A percentile compares a stretch with the other conserved stretches of the same genome.
Conservation (phyloP, 2,113 vertebrate genomes). For the Ceuthmochares aereus region DNA sequence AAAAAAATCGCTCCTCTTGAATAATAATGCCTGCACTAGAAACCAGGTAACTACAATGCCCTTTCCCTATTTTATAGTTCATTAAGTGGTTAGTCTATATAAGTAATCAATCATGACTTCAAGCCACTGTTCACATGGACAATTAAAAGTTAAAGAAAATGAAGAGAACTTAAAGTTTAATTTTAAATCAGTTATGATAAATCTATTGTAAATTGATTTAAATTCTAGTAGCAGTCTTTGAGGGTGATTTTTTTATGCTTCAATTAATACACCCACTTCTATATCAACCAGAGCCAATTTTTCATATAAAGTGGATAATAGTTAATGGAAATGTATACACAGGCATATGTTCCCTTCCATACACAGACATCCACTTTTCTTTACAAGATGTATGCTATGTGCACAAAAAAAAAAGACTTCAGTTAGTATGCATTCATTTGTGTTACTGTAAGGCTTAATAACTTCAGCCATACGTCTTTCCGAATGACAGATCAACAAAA, state of each 20-base stretch:
- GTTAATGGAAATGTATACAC: neutral
- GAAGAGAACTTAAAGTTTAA: neutral
- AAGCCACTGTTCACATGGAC: neutral
- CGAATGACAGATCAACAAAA: neutral
- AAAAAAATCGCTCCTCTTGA: conserved; percentile 32
- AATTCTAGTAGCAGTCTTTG: neutral
- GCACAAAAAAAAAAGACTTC: neutral
- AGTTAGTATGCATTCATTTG: neutral
- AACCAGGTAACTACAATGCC: conserved; percentile 1
- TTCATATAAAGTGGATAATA: neutral
- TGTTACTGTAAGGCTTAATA: neutral
- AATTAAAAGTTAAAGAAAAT: conserved; percentile 43
- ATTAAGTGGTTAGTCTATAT: neutral
- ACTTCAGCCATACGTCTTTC: neutral
- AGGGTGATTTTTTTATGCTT: conserved; percentile 34
- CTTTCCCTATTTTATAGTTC: conserved; percentile 30
- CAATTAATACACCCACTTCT: neutral
- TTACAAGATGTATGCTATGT: neutral
- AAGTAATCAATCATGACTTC: conserved; percentile 3
- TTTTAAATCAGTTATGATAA: conserved; percentile 3
- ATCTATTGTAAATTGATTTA: conserved; percentile 7
- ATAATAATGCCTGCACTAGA: conserved; percentile 30
- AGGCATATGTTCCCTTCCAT: neutral
- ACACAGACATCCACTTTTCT: neutral
- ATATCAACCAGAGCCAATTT: neutral